A percentile compares a stretch with the other conserved stretches of the same genome.
Conservation (phyloP, 2,797 vertebrate genomes). For the Nannoperca australis region DNA sequence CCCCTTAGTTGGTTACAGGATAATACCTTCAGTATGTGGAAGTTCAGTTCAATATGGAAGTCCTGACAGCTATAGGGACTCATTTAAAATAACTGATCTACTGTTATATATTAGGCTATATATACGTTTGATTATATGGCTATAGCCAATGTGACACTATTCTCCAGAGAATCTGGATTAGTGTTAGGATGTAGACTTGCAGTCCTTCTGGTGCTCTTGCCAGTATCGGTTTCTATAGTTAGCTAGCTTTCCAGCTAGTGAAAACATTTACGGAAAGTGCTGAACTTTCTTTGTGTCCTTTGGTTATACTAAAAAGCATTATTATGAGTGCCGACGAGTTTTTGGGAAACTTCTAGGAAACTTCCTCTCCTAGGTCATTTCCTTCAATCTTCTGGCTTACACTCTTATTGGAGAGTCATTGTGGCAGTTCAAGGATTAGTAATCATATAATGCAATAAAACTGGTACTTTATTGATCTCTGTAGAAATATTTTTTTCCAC, state of each 20-base stretch:
- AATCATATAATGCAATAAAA: slow-evolving; percentile 55
- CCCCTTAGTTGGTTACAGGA: background rate
- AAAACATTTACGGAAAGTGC: slow-evolving; percentile 34
- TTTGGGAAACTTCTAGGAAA: slow-evolving; percentile 42
- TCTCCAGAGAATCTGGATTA: slow-evolving; percentile 7
- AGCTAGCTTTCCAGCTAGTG: slow-evolving; percentile 25
- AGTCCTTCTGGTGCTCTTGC: slow-evolving; percentile 13
- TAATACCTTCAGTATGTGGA: background rate
- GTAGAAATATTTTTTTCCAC: slow-evolving; percentile 39
- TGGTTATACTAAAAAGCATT: slow-evolving; percentile 48
- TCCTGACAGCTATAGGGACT: background rate
- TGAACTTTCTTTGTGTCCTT: slow-evolving; percentile 49
- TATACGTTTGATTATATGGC: too few relatives aligned
- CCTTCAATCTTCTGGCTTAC: slow-evolving; percentile 34
- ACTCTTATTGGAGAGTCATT: slow-evolving; percentile 46
- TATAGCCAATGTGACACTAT: background rate
- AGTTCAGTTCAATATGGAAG: background rate
- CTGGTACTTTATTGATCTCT: slow-evolving; percentile 50
- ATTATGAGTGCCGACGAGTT: slow-evolving; percentile 30
- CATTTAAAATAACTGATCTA: background rate
- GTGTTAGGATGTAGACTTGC: slow-evolving; percentile 16
- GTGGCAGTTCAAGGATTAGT: slow-evolving; percentile 44
- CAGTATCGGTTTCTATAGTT: slow-evolving; percentile 31
- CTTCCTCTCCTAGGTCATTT: slow-evolving; percentile 41
- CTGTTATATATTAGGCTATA: background rate